Evolutionary conservation across 2,113 vertebrate species (phyloP), one percentile per base, ranked within the genome.

Genomic region (Bubo scandiacus): DNA sequence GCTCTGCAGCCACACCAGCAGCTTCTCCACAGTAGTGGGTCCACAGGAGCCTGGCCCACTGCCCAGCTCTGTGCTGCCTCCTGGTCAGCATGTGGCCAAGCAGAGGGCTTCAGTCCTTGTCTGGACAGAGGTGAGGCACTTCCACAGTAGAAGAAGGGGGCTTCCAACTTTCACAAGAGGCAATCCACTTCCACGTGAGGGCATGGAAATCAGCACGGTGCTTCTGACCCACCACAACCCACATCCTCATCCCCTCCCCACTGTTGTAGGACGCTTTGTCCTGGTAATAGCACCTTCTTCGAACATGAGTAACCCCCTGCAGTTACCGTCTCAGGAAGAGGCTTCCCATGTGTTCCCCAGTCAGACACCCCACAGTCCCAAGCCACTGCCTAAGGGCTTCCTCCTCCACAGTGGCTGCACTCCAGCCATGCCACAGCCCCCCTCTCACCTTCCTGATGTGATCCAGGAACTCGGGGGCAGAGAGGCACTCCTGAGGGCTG

Each of bases 361-460:
- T 42, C 45, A 72, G 62, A 71, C 23, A 57, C 15, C 72, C n/a
- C 51, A 55, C 20, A 22, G 43, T 11, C 23, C 62, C 32, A 32
- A 61, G 30, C 23, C 45, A 6, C 3, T 30, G 55, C 32, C 78
- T 25, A 45, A 52, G 38, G 21, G 45, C 26, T 80, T 80, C 22
- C 11, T 73, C 47, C 16, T 40, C 54, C 12, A 10, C 4, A 1
- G 4, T 62, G 20, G 12, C 61, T 67, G 57, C 1, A 2, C 30
- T 88, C 62, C 5, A 7, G 40, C 47, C 57, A 30, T 17, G 61
- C n/a, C 68, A 52, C 15, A 62, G 78, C 21, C 26, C 71, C 22
- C 38, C 32, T 45, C 99, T 98, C 97, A 99, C 99, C 99, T 99
- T 99, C 81, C 98, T 99, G 96, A 99, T 98, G 95, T 99, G 99